phyloP scores from a whole-genome alignment of 2,888 invertebrate species.

The Hyppa rectilinea region DNA sequence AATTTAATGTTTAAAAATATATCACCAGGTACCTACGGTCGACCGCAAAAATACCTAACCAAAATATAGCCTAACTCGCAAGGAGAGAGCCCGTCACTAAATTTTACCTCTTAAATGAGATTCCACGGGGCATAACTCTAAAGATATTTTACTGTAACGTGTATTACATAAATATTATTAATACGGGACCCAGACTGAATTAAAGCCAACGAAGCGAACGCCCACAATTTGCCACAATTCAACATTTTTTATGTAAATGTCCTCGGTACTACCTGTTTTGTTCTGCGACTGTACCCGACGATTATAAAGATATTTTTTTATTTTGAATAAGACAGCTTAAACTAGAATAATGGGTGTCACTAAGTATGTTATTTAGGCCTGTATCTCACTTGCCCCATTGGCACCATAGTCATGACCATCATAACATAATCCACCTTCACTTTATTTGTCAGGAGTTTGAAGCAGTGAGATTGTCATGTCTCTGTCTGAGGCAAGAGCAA shows the following conservation, averaged over 20 bases:
- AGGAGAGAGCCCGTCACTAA: conserved; percentile 53
- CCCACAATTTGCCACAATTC: conserved; percentile 79
- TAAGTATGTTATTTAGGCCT: conserved; percentile 3
- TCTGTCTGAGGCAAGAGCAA: too few relatives aligned
- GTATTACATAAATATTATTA: conserved; percentile 77
- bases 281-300: conserved; percentile 47
- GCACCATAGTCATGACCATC: not conserved
- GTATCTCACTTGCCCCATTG: not conserved
- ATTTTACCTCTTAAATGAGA: conserved; percentile 66
- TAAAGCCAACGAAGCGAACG: conserved; percentile 76
- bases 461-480: not conserved
- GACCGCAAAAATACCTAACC: conserved; percentile 29
- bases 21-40: conserved; percentile 19
- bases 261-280: conserved; percentile 65
- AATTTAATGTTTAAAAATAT: not conserved
- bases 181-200: conserved; percentile 74
- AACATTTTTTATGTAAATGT: conserved; percentile 78
- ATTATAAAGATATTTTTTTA: conserved; percentile 46
- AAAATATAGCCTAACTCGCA: conserved; percentile 19
- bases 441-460: not conserved
- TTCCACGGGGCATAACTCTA: conserved; percentile 65
- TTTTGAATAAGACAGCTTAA: conserved; percentile 26
- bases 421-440: too few relatives aligned
- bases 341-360: conserved; percentile 17
- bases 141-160: conserved; percentile 67